A percentile compares a stretch with the other conserved stretches of the same genome.
Evolutionary conservation across 1,140 invertebrate genomes (phyloP).

Genomic region (Babylonia areolata): DNA sequence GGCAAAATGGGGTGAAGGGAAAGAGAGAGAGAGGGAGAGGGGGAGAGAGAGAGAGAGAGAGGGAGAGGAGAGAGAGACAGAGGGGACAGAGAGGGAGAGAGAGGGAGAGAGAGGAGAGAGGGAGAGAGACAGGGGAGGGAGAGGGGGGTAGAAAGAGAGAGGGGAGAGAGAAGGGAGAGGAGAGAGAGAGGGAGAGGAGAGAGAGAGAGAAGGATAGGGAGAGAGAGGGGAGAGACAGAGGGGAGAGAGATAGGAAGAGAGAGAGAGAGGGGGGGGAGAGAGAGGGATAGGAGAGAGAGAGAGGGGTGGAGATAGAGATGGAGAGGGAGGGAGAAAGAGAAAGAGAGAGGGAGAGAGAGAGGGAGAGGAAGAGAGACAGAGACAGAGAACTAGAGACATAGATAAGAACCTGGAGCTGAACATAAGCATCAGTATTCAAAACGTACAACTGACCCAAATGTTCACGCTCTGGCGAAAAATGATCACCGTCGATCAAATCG

Average conservation of each 20-base stretch:
- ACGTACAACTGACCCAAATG: too few species aligned
- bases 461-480: too few species aligned
- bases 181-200: background rate
- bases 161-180: background rate
- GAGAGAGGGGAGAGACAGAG: background rate
- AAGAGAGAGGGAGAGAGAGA: background rate
- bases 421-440: too few species aligned
- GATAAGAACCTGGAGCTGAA: too few species aligned
- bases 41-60: background rate
- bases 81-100: background rate
- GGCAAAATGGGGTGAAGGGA: constrained; percentile 35
- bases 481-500: too few species aligned
- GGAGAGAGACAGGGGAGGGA: background rate
- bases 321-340: background rate
- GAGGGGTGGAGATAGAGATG: background rate
- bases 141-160: background rate
- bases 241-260: background rate
- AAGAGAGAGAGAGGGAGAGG: constrained; percentile 12
- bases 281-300: background rate
- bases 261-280: background rate
- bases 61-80: background rate
- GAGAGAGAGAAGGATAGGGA: background rate
- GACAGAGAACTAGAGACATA: background rate
- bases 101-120: background rate
- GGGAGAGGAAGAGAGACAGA: background rate